Percentiles rank a stretch among this genome's conserved stretches.
Conservation (phyloP, 2,797 vertebrate species). For the Knipowitschia caucasica region DNA sequence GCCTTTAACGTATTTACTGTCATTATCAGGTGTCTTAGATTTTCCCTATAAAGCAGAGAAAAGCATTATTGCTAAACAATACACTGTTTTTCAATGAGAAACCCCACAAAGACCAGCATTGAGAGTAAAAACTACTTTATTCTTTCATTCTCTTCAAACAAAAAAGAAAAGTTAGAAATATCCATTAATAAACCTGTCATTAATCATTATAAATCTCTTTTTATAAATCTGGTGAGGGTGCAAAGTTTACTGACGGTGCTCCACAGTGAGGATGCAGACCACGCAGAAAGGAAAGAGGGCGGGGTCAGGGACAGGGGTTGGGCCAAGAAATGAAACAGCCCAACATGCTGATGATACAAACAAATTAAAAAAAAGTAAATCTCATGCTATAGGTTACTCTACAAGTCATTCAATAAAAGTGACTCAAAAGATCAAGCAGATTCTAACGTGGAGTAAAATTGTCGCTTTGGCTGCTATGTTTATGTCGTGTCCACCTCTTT, state of each 20-base stretch:
- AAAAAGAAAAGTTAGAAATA: constrained; percentile 73
- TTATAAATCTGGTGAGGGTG: constrained; percentile 69
- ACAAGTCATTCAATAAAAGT: constrained; percentile 51
- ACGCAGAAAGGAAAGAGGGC: constrained; percentile 21
- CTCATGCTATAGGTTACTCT: constrained; percentile 57
- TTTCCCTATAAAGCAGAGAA: too few relatives aligned
- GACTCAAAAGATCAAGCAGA: constrained; percentile 46
- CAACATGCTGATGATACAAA: constrained; percentile 69
- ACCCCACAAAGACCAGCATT: constrained; percentile 12
- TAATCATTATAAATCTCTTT: constrained; percentile 70
- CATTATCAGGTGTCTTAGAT: too few relatives aligned
- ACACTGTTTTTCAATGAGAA: neutral
- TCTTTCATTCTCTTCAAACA: constrained; percentile 75
- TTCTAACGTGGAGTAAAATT: constrained; percentile 40
- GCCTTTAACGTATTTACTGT: too few relatives aligned
- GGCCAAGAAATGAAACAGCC: constrained; percentile 28
- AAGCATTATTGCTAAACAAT: neutral
- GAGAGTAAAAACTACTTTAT: constrained; percentile 80
- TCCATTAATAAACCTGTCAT: constrained; percentile 73
- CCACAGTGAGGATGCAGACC: constrained; percentile 64
- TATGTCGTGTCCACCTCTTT: constrained; percentile 28
- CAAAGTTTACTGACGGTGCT: constrained; percentile 68
- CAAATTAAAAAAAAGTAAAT: constrained; percentile 31
- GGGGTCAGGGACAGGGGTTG: constrained; percentile 10
- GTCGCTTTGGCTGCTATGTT: constrained; percentile 59